Evolutionary conservation across 1,140 invertebrate genomes (phyloP).

Genomic region (Drosophila gunungcola): DNA sequence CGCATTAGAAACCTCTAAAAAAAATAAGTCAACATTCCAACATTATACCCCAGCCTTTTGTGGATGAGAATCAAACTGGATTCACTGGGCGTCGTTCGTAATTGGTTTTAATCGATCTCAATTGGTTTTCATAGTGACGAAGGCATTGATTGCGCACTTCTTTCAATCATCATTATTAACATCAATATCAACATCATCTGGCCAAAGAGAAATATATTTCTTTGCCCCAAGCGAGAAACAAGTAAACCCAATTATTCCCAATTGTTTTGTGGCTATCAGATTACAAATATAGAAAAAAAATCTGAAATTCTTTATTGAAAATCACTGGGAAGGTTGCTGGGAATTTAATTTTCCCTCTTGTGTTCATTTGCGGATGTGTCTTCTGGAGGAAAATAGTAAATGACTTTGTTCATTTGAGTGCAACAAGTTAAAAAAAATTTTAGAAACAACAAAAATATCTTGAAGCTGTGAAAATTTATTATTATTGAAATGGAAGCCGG

Average conservation of each 20-base stretch:
- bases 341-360: constrained; percentile 18
- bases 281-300: constrained; percentile 35
- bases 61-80: constrained; percentile 19
- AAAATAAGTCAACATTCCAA: constrained; percentile 3
- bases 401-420: no score
- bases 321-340: constrained; percentile 45
- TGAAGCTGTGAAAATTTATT: no score
- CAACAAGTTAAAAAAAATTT: no score
- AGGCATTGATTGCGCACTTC: constrained; percentile 69
- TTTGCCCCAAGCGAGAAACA: constrained; percentile 7
- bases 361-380: background rate
- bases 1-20: constrained; percentile 11
- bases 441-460: no score
- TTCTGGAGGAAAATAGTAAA: background rate
- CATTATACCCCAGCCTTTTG: constrained; percentile 10
- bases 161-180: constrained; percentile 19
- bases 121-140: constrained; percentile 78
- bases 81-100: constrained; percentile 61
- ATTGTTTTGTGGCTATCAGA: constrained; percentile 43
- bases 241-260: constrained; percentile 56
- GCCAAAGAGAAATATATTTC: constrained; percentile 12
- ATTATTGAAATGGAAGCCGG: no score
- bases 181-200: constrained; percentile 13
- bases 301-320: constrained; percentile 35
- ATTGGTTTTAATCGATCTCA: constrained; percentile 75